These are phyloP conservation scores for Aspidapion aeneum DNA, from an alignment of 2,888 invertebrate species.

Conservation along the genomic window DNA sequence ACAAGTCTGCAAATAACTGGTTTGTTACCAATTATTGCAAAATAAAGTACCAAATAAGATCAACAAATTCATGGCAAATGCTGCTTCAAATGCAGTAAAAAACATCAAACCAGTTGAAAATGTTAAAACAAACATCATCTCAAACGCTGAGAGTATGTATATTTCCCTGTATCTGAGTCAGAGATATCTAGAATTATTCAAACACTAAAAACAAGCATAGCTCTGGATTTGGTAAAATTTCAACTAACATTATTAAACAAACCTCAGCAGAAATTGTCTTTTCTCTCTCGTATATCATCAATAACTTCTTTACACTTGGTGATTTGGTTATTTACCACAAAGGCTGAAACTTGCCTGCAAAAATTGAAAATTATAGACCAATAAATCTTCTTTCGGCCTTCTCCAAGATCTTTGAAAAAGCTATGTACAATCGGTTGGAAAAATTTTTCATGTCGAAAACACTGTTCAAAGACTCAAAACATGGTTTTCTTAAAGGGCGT, in stretches of 20 bases:
- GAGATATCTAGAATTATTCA: not conserved
- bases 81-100: not conserved
- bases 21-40: no score
- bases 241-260: not conserved
- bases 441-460: not conserved
- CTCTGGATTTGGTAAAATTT: not conserved
- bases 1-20: no score
- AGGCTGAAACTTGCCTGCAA: not conserved
- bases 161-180: not conserved
- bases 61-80: no score
- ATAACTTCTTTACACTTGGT: not conserved
- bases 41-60: no score
- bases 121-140: not conserved
- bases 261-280: not conserved
- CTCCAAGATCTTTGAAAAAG: no score
- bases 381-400: not conserved
- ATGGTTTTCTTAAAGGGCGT: not conserved
- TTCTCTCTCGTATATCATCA: not conserved
- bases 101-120: not conserved
- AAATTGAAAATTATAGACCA: not conserved
- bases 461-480: not conserved
- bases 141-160: not conserved
- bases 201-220: not conserved
- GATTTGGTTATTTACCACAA: no score
- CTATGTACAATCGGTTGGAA: no score